These are phyloP conservation scores for Petrocephalus schoutedeni DNA, from an alignment of 2,797 vertebrate genomes.

Conservation along the genomic window DNA sequence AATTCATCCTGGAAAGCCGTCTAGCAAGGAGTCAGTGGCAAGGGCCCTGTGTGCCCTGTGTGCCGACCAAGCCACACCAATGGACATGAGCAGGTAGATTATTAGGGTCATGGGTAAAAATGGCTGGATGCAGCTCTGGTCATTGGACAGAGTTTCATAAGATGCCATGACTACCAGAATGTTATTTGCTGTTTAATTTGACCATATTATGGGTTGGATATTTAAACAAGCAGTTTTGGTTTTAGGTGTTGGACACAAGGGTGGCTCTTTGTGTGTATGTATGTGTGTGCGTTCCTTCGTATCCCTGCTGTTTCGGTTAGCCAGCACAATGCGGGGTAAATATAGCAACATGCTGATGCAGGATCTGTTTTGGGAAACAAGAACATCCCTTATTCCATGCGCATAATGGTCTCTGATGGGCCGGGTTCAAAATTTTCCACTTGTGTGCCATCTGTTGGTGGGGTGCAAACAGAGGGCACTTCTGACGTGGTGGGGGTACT, in stretches of 20 bases:
- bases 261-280: neutral
- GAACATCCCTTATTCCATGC: neutral
- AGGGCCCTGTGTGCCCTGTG: no score
- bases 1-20: no score
- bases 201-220: neutral
- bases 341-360: constrained; percentile 19
- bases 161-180: neutral
- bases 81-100: no score
- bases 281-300: neutral
- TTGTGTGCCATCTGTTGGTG: neutral
- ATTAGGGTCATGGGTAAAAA: no score
- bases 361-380: constrained; percentile 3
- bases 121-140: no score
- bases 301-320: neutral
- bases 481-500: neutral
- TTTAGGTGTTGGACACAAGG: neutral
- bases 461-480: neutral
- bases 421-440: neutral
- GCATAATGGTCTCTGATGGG: neutral
- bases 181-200: neutral
- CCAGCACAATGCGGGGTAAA: neutral
- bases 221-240: neutral
- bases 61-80: no score
- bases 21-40: no score
- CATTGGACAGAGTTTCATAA: neutral